These are phyloP conservation scores for Brenthis daphne DNA, from an alignment of 2,888 invertebrate species.

Conservation along the genomic window DNA sequence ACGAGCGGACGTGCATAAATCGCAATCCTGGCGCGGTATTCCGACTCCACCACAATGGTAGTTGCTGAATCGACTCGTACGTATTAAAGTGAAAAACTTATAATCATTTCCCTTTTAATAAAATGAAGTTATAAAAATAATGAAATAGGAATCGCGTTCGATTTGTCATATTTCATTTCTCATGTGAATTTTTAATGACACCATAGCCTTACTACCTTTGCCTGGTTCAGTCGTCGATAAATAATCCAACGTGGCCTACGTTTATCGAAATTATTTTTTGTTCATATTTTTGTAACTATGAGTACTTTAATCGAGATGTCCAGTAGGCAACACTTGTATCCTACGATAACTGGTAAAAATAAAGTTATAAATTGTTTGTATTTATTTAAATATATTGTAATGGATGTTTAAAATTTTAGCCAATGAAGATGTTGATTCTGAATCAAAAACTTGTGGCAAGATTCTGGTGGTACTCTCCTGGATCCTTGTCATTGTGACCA, in stretches of 20 bases:
- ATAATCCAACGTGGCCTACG: constrained; percentile 44
- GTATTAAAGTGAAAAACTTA: constrained; percentile 27
- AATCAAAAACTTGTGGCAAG: constrained; percentile 90
- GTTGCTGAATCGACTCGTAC: constrained; percentile 53
- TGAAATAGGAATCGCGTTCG: constrained; percentile 22
- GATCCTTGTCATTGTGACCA: constrained; percentile 90
- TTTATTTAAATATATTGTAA: neutral
- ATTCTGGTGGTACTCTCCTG: constrained; percentile 92
- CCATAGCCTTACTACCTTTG: constrained; percentile 26
- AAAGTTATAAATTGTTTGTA: constrained; percentile 17
- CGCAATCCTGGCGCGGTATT: constrained; percentile 53
- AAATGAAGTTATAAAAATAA: constrained; percentile 15
- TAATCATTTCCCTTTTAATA: neutral
- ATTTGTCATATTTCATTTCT: constrained; percentile 50
- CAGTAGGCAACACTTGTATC: constrained; percentile 68
- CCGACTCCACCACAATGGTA: constrained; percentile 59
- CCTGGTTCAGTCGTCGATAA: constrained; percentile 45
- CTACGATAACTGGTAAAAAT: constrained; percentile 57
- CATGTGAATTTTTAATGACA: constrained; percentile 63
- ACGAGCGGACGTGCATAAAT: constrained; percentile 46
- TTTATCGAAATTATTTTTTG: constrained; percentile 39
- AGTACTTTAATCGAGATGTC: constrained; percentile 69
- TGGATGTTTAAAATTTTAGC: constrained; percentile 53
- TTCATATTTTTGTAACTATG: constrained; percentile 34
- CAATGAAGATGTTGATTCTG: constrained; percentile 82